Conservation (phyloP, 2,888 invertebrate species). For the Leptogaster cylindrica region DNA sequence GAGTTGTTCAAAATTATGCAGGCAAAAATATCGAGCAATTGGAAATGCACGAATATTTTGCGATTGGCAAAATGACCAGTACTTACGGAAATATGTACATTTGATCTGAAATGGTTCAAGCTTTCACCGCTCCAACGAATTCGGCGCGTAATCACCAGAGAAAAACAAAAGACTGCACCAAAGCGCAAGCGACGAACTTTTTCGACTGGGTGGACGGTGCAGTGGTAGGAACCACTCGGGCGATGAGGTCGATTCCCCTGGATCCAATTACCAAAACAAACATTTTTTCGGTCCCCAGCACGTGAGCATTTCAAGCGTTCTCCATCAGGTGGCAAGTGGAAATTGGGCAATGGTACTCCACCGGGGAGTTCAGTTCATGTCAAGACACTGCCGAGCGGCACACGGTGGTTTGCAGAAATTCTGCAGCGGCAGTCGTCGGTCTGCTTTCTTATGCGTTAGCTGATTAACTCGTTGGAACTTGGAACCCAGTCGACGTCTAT, state of each 20-base stretch:
- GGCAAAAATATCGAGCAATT: slow-evolving; percentile 1
- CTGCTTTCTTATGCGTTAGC: not conserved
- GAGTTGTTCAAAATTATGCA: slow-evolving; percentile 1
- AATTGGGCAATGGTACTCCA: no score
- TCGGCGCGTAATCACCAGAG: not conserved
- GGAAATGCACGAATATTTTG: slow-evolving; percentile 7
- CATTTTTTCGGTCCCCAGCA: not conserved
- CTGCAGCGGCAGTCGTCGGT: no score
- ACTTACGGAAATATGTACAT: not conserved
- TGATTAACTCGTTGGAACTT: slow-evolving; percentile 6
- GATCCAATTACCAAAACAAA: slow-evolving; percentile 25
- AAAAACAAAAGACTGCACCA: slow-evolving; percentile 22
- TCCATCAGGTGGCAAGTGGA: no score
- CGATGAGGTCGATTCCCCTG: no score
- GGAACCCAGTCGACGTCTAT: not conserved
- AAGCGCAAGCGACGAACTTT: slow-evolving; percentile 15
- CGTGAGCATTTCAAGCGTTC: slow-evolving; percentile 14
- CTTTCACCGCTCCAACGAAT: slow-evolving; percentile 9
- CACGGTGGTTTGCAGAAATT: not conserved
- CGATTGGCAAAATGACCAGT: slow-evolving; percentile 4
- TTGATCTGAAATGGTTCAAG: not conserved
- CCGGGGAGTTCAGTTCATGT: slow-evolving; percentile 13
- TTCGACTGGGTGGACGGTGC: not conserved
- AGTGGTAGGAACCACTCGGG: slow-evolving; percentile 16
- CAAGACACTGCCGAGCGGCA: slow-evolving; percentile 1